Percentiles rank a stretch among this genome's conserved stretches.
These are phyloP conservation scores for Geophilus truncorum DNA, from an alignment of 2,888 invertebrate species.

Conservation along the genomic window DNA sequence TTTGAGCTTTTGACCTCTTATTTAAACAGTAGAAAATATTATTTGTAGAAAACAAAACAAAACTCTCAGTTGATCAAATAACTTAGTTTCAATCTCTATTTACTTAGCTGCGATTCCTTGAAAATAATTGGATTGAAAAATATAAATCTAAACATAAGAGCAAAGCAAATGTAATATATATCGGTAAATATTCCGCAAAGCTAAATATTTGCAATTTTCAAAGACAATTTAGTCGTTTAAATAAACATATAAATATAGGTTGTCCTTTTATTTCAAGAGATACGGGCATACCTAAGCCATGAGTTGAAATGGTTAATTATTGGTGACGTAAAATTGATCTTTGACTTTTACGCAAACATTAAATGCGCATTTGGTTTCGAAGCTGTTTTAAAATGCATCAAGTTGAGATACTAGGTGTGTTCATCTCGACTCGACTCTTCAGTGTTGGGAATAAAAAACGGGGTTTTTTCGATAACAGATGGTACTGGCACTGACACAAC, in stretches of 20 bases:
- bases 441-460: not conserved
- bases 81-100: not conserved
- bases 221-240: not conserved
- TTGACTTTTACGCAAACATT: no score
- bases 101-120: not conserved
- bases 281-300: no score
- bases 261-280: no score
- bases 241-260: not conserved
- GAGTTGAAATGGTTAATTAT: no score
- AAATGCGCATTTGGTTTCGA: no score
- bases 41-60: not conserved
- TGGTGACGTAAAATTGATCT: no score
- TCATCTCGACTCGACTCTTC: not conserved
- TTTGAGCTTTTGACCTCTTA: not conserved
- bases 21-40: not conserved
- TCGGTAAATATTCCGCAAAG: not conserved
- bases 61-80: not conserved
- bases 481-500: not conserved
- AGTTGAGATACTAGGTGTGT: not conserved
- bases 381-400: no score
- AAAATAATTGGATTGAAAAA: not conserved
- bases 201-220: not conserved
- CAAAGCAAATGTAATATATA: not conserved
- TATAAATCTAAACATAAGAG: not conserved
- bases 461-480: not conserved